Evolutionary conservation across 2,113 vertebrate species (phyloP).

Genomic region (Fregata magnificens): DNA sequence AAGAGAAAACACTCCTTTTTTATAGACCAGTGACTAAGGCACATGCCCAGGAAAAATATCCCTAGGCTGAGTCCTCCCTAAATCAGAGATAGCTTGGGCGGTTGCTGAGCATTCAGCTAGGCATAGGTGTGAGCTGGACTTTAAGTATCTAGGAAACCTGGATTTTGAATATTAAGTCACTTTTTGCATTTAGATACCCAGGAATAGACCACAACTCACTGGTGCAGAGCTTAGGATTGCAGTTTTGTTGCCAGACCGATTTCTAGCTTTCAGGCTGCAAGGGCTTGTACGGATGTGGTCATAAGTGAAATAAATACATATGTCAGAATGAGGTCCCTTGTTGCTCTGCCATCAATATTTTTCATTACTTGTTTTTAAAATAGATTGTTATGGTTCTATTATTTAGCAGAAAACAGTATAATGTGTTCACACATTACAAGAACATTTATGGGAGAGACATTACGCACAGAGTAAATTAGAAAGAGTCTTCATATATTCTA

Average conservation of each 20-base stretch:
- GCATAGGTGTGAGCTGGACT: neutral
- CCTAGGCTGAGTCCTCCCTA: neutral
- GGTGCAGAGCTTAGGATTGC: neutral
- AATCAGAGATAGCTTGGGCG: neutral
- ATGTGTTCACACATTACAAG: slow-evolving; percentile 54
- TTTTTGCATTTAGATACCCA: neutral
- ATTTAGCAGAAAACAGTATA: slow-evolving; percentile 52
- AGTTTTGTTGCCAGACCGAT: neutral
- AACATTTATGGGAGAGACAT: slow-evolving; percentile 50
- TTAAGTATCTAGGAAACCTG: neutral
- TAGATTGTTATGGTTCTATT: slow-evolving; percentile 61
- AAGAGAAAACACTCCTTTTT: neutral
- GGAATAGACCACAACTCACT: neutral
- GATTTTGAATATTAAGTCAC: neutral
- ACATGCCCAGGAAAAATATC: neutral
- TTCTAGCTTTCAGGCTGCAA: neutral
- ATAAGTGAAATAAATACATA: slow-evolving; percentile 12
- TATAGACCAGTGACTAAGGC: neutral
- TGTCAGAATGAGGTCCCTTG: neutral
- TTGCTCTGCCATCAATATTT: slow-evolving; percentile 50
- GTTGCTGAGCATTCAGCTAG: neutral
- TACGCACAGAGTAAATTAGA: slow-evolving; percentile 28
- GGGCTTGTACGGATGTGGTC: neutral
- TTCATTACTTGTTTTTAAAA: slow-evolving; percentile 61
- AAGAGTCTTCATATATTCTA: slow-evolving; percentile 38